Conservation (phyloP, 2,797 vertebrate species). For the Lepus townsendii region DNA sequence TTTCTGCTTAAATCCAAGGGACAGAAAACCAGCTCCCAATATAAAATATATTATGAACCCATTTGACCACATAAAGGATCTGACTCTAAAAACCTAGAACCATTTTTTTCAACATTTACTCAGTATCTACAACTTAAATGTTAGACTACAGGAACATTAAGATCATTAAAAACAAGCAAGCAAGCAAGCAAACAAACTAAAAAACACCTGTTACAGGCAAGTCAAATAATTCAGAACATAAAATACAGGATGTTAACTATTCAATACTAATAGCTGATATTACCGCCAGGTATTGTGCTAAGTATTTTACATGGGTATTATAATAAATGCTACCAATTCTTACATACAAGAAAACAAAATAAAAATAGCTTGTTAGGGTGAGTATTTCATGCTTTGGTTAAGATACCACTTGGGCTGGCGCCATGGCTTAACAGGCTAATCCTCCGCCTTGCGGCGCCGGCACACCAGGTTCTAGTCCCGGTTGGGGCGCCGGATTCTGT, state of each 20-base stretch:
- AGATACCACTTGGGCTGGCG: no score
- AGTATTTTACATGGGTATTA: constrained; percentile 18
- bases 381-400: no score
- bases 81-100: constrained; percentile 37
- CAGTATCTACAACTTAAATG: constrained; percentile 23
- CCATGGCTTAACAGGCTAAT: no score
- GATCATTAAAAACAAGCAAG: neutral
- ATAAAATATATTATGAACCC: neutral
- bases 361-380: neutral
- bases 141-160: constrained; percentile 27
- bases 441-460: no score
- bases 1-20: constrained; percentile 34
- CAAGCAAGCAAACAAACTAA: no score
- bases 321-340: constrained; percentile 6
- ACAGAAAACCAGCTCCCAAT: neutral
- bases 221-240: constrained; percentile 45
- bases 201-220: neutral
- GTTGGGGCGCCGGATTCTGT: no score
- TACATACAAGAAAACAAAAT: constrained; percentile 19
- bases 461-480: no score
- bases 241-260: neutral
- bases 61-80: constrained; percentile 24
- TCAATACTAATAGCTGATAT: neutral
- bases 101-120: constrained; percentile 34
- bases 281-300: neutral